phyloP scores from a whole-genome alignment of 2,797 vertebrate genomes.

The Morus bassanus region DNA sequence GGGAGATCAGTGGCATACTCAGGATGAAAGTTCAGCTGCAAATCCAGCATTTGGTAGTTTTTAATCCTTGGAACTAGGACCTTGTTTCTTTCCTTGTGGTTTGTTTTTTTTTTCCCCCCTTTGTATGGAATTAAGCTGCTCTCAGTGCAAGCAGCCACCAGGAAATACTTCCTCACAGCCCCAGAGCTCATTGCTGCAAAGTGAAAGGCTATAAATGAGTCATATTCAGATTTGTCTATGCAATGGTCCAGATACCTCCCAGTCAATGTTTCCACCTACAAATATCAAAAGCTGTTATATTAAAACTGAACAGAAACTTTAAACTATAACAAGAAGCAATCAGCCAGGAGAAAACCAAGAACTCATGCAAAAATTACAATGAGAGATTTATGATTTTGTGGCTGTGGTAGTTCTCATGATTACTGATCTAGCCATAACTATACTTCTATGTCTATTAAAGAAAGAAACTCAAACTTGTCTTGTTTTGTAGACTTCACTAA shows the following conservation, averaged over 20 bases:
- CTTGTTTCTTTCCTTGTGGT: background rate
- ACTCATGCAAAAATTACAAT: background rate
- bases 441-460: background rate
- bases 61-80: background rate
- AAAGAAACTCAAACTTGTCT: background rate
- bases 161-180: background rate
- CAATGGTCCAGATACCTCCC: background rate
- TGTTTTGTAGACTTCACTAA: background rate
- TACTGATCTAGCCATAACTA: background rate
- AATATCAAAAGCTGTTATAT: background rate
- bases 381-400: background rate
- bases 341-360: background rate
- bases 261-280: background rate
- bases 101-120: too few species aligned
- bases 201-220: background rate
- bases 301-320: background rate
- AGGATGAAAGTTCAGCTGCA: background rate
- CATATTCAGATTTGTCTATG: background rate
- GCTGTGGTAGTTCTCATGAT: background rate
- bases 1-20: background rate
- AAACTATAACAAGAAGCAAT: background rate
- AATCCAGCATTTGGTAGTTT: background rate
- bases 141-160: background rate
- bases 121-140: background rate
- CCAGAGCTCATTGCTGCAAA: background rate